Percentiles rank a stretch among this genome's conserved stretches.
These are phyloP conservation scores for Cerastis leucographa DNA, from an alignment of 2,888 invertebrate species.

Conservation along the genomic window DNA sequence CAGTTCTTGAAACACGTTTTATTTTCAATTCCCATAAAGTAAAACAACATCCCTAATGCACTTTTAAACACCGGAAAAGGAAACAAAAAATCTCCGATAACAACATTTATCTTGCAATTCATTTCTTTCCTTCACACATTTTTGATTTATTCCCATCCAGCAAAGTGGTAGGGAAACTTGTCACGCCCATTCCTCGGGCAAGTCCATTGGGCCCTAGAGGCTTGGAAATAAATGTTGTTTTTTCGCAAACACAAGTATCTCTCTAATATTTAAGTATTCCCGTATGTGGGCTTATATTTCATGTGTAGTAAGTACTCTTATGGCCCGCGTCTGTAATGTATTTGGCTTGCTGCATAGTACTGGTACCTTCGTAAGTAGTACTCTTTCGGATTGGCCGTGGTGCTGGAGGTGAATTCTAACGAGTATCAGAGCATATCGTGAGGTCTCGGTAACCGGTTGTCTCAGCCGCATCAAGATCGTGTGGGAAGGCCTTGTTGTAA, in stretches of 20 bases:
- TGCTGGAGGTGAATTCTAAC: slow-evolving; percentile 29
- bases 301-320: slow-evolving; percentile 42
- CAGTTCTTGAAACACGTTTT: not conserved
- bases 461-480: not conserved
- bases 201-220: slow-evolving; percentile 53
- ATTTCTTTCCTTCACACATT: slow-evolving; percentile 53
- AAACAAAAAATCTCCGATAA: slow-evolving; percentile 40
- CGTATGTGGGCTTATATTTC: slow-evolving; percentile 51
- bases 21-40: not conserved
- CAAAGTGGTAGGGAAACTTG: slow-evolving; percentile 36
- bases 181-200: slow-evolving; percentile 58
- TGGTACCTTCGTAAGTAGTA: slow-evolving; percentile 30
- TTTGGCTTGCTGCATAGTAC: slow-evolving; percentile 6
- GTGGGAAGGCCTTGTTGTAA: not conserved
- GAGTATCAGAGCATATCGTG: slow-evolving; percentile 42
- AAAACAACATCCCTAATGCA: slow-evolving; percentile 11
- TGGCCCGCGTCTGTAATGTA: slow-evolving; percentile 21
- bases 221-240: slow-evolving; percentile 61
- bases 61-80: slow-evolving; percentile 25
- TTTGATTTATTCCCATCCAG: slow-evolving; percentile 56
- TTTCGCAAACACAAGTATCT: slow-evolving; percentile 55
- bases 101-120: slow-evolving; percentile 46
- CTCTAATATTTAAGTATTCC: slow-evolving; percentile 62
- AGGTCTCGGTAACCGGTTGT: slow-evolving; percentile 27
- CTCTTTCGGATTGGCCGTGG: slow-evolving; percentile 28